Evolutionary conservation across 2,888 invertebrate genomes (phyloP), one percentile per base, ranked within the genome.

Genomic region (Diarsia rubi): DNA sequence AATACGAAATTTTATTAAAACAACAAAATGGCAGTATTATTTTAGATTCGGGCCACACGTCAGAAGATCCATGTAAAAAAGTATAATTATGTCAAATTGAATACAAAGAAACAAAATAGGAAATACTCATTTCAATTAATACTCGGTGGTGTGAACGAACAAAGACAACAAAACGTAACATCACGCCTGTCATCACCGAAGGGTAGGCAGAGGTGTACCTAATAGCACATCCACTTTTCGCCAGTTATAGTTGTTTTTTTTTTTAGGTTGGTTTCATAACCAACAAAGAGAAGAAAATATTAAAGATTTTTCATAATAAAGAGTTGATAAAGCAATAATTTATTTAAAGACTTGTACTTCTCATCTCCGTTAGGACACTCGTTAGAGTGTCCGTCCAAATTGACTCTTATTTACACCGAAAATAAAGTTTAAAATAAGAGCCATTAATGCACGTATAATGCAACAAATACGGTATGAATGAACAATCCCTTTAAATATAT

Each of bases 391-490:
- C 11, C 8, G 31, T 60, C 24, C 24, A 60, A 65, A 78, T 52
- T 24, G 16, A 64, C 24, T 52, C 54, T 47, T 47, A 65, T 1
- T 0, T 1, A 9, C 1, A 45, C 11, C 3, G 1, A 0, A n/a
- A 0, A 24, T 65, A 74, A 74, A 21, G n/a, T 45, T 60, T 24
- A 63, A 75, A 31, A 63, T 60, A 52, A 65, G 37, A 68, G 21
- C 14, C 37, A n/a, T n/a, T 19, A 75, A 67, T 75, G 75, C 69
- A 75, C 63, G 57, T 75, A 70, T 64, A 79, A 79, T 81, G 69
- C 63, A 63, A 63, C 21, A 67, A 45, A 59, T 27, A 64, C 31
- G 42, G 49, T 42, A 19, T 69, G 49, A 64, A 78, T 47, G 0
- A 67, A 69, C 27, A 59, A 59, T 72, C 57, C 66, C n/a, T 68